Conservation (phyloP, 2,888 invertebrate genomes). For the Pristionchus entomophagus region DNA sequence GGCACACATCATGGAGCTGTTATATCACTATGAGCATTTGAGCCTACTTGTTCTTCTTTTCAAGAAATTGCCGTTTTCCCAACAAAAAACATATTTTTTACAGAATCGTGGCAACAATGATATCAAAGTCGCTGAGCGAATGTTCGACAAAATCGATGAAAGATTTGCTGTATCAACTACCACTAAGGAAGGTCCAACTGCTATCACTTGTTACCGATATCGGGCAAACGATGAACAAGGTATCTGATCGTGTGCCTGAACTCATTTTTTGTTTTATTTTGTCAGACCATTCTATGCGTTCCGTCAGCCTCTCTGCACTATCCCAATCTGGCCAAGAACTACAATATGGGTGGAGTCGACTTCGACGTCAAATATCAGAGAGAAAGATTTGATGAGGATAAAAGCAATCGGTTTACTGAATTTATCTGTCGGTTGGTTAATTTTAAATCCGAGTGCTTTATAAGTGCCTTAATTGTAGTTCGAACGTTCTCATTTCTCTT, state of each 20-base stretch:
- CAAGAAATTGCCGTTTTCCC: no score
- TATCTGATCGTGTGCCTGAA: neutral
- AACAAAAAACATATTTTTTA: no score
- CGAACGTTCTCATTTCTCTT: neutral
- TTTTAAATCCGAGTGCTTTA: no score
- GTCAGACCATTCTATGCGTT: neutral
- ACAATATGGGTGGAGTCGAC: neutral
- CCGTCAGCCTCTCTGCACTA: neutral
- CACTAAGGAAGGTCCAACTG: neutral
- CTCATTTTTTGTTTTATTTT: neutral
- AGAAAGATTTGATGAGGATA: neutral
- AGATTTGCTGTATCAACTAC: neutral
- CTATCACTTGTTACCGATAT: neutral
- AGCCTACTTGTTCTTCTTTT: no score
- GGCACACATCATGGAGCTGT: no score
- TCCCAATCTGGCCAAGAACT: neutral
- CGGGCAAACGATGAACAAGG: neutral
- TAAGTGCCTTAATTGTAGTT: no score
- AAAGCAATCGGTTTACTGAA: neutral
- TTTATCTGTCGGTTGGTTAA: neutral
- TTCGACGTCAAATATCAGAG: neutral
- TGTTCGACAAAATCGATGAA: neutral
- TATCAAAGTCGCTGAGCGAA: neutral
- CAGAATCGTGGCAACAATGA: neutral
- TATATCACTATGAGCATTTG: no score